phyloP scores from a whole-genome alignment of 2,888 invertebrate species.

The Teinopalpus imperialis region DNA sequence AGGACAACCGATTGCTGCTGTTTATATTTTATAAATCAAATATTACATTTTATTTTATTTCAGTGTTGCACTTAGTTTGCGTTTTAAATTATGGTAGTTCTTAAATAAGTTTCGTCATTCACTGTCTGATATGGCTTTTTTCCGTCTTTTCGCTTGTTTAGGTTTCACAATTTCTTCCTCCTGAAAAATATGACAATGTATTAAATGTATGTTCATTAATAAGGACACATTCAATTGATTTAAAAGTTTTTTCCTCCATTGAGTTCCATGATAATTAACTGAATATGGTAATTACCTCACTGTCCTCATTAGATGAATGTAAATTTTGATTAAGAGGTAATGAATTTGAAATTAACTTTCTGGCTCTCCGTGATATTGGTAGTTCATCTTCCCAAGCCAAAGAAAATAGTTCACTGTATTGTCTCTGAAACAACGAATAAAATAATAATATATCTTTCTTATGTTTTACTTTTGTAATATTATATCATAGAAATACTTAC shows the following conservation, averaged over 20 bases:
- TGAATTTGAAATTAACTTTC: constrained; percentile 83
- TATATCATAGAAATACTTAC: constrained; percentile 60
- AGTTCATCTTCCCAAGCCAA: constrained; percentile 94
- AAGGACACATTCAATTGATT: too few species aligned
- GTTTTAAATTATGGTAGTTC: constrained; percentile 66
- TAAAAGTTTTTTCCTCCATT: too few species aligned
- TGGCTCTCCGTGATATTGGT: constrained; percentile 83
- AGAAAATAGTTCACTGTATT: constrained; percentile 94
- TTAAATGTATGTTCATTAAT: too few species aligned
- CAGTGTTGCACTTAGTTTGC: constrained; percentile 81
- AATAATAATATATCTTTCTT: not conserved
- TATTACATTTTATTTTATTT: constrained; percentile 65
- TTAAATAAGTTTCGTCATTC: constrained; percentile 87
- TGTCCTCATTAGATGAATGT: constrained; percentile 89
- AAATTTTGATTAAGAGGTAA: constrained; percentile 80
- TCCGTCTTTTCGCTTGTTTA: constrained; percentile 94
- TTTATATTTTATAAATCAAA: constrained; percentile 47
- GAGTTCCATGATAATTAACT: too few species aligned
- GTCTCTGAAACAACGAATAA: constrained; percentile 81
- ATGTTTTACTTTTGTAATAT: constrained; percentile 1
- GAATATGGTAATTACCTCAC: constrained; percentile 83
- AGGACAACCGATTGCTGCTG: too few species aligned
- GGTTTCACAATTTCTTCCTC: constrained; percentile 96
- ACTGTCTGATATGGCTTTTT: constrained; percentile 95
- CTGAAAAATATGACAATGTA: constrained; percentile 71